A percentile compares a stretch with the other conserved stretches of the same genome.
These are phyloP conservation scores for Oryzias celebensis DNA, from an alignment of 2,113 vertebrate species.

Conservation along the genomic window DNA sequence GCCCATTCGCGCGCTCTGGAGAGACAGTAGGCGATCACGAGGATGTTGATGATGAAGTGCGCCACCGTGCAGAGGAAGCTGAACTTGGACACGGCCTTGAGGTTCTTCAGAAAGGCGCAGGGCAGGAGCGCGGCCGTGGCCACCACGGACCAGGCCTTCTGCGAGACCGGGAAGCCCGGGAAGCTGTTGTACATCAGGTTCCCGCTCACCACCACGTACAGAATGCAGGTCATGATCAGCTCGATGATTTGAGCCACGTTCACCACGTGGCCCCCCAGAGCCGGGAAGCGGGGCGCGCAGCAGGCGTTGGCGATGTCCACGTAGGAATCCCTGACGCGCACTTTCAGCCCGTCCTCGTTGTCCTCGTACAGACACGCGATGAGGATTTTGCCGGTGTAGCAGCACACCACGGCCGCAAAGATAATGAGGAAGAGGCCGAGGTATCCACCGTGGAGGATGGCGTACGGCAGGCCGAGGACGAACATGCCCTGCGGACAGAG, in stretches of 20 bases:
- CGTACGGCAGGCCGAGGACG: constrained; percentile 95
- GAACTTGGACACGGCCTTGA: constrained; percentile 96
- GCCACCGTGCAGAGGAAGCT: constrained; percentile 93
- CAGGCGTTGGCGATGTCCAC: constrained; percentile 97
- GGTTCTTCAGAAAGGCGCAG: constrained; percentile 94
- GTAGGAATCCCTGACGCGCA: constrained; percentile 95
- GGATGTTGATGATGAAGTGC: constrained; percentile 92
- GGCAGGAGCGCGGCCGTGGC: constrained; percentile 91
- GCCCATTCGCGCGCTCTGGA: constrained; percentile 94
- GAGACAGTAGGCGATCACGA: constrained; percentile 95
- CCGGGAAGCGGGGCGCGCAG: constrained; percentile 91
- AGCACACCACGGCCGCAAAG: constrained; percentile 96
- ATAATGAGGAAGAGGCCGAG: constrained; percentile 98
- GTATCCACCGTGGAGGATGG: constrained; percentile 97
- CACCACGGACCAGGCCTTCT: constrained; percentile 97
- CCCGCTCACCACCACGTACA: constrained; percentile 96
- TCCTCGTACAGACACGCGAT: constrained; percentile 97
- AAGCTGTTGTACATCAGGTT: constrained; percentile 99
- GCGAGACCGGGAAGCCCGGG: constrained; percentile 88
- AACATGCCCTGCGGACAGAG: constrained; percentile 92
- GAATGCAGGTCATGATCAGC: constrained; percentile 97
- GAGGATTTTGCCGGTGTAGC: constrained; percentile 98
- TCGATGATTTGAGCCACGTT: constrained; percentile 98
- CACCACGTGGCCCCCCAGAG: constrained; percentile 89
- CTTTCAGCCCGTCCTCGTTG: constrained; percentile 92